These are phyloP conservation scores for Discoglossus pictus DNA, from an alignment of 2,797 vertebrate species.

Conservation along the genomic window DNA sequence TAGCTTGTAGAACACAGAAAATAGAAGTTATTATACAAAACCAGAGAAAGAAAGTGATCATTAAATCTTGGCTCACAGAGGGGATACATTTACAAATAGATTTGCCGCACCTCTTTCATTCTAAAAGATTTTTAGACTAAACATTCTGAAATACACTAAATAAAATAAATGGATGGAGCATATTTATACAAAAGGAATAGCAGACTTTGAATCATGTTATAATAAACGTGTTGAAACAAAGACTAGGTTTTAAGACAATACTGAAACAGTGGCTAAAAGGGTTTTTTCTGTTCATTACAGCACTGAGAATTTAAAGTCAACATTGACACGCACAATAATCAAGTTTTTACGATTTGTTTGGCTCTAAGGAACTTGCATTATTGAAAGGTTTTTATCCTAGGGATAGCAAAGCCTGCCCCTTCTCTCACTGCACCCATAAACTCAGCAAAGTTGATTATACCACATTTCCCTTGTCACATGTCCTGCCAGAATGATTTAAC, in stretches of 20 bases:
- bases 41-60: no score
- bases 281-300: background rate
- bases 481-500: conserved; percentile 54
- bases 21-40: background rate
- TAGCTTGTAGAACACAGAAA: conserved; percentile 68
- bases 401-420: conserved; percentile 49
- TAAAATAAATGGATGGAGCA: no score
- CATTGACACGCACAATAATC: background rate
- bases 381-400: background rate
- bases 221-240: conserved; percentile 3
- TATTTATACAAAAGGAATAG: no score
- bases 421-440: conserved; percentile 43
- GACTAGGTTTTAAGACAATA: background rate
- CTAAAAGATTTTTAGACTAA: no score
- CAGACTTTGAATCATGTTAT: no score
- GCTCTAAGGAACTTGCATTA: background rate
- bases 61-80: no score
- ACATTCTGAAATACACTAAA: no score
- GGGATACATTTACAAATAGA: no score
- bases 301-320: conserved; percentile 1
- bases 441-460: conserved; percentile 43
- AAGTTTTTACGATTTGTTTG: background rate
- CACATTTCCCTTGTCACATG: conserved; percentile 45
- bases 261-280: background rate
- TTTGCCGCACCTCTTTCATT: no score